A percentile compares a stretch with the other conserved stretches of the same genome.
These are phyloP conservation scores for Lysandra bellargus DNA, from an alignment of 2,888 invertebrate genomes.

Conservation along the genomic window DNA sequence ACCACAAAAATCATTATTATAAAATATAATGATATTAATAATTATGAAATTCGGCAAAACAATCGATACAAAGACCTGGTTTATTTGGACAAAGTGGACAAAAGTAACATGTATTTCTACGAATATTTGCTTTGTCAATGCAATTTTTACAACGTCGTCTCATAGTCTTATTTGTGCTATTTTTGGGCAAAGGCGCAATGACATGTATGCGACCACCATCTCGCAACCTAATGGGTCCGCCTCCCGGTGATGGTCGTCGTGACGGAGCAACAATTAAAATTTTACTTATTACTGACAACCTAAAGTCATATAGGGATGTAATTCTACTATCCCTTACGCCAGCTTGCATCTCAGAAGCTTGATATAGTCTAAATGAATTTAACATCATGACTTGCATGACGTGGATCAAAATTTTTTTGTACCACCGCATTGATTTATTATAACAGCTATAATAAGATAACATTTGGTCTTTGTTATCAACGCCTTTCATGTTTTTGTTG, in stretches of 20 bases:
- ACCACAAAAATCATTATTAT: not conserved
- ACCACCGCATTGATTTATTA: not conserved
- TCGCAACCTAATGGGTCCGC: conserved; percentile 1
- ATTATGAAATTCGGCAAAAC: not conserved
- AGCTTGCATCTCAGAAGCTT: conserved; percentile 1
- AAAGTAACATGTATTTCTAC: conserved; percentile 1
- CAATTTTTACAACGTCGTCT: not conserved
- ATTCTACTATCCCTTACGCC: not conserved
- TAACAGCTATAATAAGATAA: conserved; percentile 7
- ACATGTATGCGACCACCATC: not conserved
- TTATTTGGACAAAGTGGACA: not conserved
- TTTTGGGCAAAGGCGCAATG: not conserved
- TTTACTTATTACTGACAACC: not conserved
- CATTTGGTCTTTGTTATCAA: conserved; percentile 30
- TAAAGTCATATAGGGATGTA: not conserved
- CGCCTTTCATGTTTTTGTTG: conserved; percentile 25
- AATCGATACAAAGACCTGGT: not conserved
- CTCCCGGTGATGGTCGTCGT: conserved; percentile 1
- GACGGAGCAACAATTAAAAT: not conserved
- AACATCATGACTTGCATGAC: conserved; percentile 9
- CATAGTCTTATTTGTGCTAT: not conserved
- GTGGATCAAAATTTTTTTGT: conserved; percentile 1
- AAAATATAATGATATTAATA: not conserved
- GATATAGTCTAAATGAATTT: conserved; percentile 12
- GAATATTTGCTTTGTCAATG: conserved; percentile 1